A percentile compares a stretch with the other conserved stretches of the same genome.
These are phyloP conservation scores for Lasius platythorax DNA, from an alignment of 2,888 invertebrate genomes.

Conservation along the genomic window DNA sequence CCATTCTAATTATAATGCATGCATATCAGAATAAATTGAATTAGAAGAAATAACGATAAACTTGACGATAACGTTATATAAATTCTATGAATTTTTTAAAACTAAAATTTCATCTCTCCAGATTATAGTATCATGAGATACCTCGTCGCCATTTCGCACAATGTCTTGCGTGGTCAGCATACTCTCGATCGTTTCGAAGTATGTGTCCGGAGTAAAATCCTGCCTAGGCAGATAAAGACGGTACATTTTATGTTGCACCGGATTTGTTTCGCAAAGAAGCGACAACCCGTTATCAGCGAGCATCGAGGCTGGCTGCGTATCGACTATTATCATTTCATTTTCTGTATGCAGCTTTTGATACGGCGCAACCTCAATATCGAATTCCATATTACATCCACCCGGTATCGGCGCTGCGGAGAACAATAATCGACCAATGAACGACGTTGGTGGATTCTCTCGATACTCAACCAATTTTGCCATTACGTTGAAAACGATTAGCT, in stretches of 20 bases:
- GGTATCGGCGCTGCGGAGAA: constrained; percentile 90
- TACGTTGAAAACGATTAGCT: constrained; percentile 41
- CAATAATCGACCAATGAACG: constrained; percentile 66
- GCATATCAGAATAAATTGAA: neutral
- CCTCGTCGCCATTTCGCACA: constrained; percentile 87
- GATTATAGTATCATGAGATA: constrained; percentile 78
- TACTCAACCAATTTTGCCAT: constrained; percentile 42
- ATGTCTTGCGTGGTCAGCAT: constrained; percentile 89
- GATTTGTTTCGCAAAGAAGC: constrained; percentile 83
- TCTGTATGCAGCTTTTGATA: constrained; percentile 86
- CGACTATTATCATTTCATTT: constrained; percentile 87
- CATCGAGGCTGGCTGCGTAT: constrained; percentile 87
- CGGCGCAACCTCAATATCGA: constrained; percentile 88
- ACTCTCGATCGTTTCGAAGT: constrained; percentile 88
- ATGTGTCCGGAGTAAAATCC: constrained; percentile 87
- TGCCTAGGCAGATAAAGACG: constrained; percentile 89
- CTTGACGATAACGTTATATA: neutral
- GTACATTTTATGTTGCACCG: constrained; percentile 87
- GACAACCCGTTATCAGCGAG: constrained; percentile 66
- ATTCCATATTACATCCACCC: constrained; percentile 93
- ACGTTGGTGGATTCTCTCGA: constrained; percentile 44
- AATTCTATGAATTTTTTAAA: neutral
- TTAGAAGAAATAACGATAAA: neutral
- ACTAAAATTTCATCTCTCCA: neutral
- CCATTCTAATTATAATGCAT: neutral